Percentiles rank a stretch among this genome's conserved stretches.
These are phyloP conservation scores for Scalopus aquaticus DNA, from an alignment of 2,113 vertebrate species.

Conservation along the genomic window DNA sequence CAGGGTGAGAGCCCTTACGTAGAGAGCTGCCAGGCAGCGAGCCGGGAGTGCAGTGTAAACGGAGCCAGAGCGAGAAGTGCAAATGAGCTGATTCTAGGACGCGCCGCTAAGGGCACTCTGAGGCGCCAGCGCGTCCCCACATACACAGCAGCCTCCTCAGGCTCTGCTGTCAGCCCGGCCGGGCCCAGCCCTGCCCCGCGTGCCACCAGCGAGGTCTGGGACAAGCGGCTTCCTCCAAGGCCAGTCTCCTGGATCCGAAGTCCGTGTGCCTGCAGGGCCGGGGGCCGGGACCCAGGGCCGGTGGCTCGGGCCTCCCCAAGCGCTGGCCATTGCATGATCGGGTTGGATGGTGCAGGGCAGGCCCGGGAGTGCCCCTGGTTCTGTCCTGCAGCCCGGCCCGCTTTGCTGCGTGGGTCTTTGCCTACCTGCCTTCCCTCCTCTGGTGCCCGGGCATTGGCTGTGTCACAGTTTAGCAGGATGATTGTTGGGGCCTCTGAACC, in stretches of 20 bases:
- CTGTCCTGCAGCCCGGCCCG: not conserved
- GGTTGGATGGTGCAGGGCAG: not conserved
- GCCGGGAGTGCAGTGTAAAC: not conserved
- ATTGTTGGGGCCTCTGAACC: not conserved
- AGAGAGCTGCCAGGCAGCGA: conserved; percentile 27
- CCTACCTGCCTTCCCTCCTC: not conserved
- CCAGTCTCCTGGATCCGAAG: not conserved
- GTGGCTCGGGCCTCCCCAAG: fast-evolving
- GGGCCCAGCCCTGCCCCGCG: not conserved
- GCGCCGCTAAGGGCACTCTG: not conserved
- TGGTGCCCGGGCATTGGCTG: not conserved
- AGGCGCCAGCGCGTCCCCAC: not conserved
- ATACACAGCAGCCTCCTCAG: fast-evolving
- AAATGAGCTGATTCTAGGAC: not conserved
- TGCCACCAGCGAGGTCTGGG: no score
- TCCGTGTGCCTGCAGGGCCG: not conserved
- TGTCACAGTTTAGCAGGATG: not conserved
- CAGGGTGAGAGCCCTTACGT: not conserved
- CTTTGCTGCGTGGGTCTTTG: fast-evolving
- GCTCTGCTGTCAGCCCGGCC: not conserved
- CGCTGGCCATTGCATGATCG: not conserved
- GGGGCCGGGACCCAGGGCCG: not conserved
- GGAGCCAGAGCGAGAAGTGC: not conserved
- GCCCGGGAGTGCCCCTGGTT: no score
- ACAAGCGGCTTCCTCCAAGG: not conserved